These are phyloP conservation scores for Tetragonula carbonaria DNA, from an alignment of 2,888 invertebrate species.

Conservation along the genomic window DNA sequence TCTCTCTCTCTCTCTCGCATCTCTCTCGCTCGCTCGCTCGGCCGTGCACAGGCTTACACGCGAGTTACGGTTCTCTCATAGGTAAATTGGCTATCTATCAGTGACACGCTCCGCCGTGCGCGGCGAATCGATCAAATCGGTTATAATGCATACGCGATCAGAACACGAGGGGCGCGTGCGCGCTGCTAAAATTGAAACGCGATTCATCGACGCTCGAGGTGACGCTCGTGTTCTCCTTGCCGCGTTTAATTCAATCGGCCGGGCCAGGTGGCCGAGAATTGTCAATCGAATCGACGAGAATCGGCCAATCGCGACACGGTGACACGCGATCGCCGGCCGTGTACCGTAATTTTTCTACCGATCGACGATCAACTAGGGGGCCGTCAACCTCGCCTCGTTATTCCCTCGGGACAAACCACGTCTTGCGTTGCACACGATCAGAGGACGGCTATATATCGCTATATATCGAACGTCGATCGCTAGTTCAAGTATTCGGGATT, in stretches of 20 bases:
- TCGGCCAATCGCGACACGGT: conserved; percentile 27
- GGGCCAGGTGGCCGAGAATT: conserved; percentile 23
- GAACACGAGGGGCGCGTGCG: background rate
- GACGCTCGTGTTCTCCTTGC: conserved; percentile 1
- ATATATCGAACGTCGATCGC: background rate
- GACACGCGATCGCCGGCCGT: conserved; percentile 54
- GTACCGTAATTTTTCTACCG: conserved; percentile 42
- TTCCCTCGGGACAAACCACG: background rate
- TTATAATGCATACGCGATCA: conserved; percentile 58
- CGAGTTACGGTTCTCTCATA: conserved; percentile 33
- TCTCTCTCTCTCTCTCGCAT: background rate
- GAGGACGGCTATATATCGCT: background rate
- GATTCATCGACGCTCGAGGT: conserved; percentile 35
- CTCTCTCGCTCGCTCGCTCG: background rate
- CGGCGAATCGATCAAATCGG: conserved; percentile 38
- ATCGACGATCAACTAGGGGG: background rate
- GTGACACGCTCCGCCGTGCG: conserved; percentile 43
- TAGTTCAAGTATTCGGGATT: background rate
- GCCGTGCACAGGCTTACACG: background rate
- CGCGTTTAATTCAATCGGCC: conserved; percentile 52
- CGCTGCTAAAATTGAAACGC: conserved; percentile 25
- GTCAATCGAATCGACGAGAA: conserved; percentile 32
- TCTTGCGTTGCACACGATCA: background rate
- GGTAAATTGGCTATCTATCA: conserved; percentile 59
- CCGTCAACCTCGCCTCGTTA: background rate